phyloP scores from a whole-genome alignment of 2,113 vertebrate species.

The Mustela lutreola region DNA sequence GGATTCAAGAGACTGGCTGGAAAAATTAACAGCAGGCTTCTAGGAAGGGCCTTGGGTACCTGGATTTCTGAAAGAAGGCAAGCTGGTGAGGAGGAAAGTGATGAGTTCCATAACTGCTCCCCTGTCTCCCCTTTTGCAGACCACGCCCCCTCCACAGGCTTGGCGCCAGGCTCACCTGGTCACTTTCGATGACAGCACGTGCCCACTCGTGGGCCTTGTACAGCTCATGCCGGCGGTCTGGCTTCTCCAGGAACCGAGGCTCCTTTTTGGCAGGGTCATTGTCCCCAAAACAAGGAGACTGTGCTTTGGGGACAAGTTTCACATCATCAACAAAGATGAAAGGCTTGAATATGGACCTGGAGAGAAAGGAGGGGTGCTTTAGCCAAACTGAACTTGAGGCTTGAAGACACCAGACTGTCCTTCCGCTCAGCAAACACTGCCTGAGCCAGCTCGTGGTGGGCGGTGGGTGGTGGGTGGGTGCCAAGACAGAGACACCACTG shows the following conservation, averaged over 20 bases:
- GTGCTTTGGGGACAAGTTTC: slow-evolving; percentile 89
- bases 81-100: rapidly evolving
- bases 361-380: slow-evolving; percentile 59
- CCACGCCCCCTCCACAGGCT: rapidly evolving
- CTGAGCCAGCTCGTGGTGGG: background rate
- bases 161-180: slow-evolving; percentile 84
- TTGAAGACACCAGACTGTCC: too few species aligned
- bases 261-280: slow-evolving; percentile 89
- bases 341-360: slow-evolving; percentile 92
- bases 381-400: background rate
- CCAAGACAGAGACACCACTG: background rate
- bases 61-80: background rate
- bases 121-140: rapidly evolving
- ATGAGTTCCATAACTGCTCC: rapidly evolving
- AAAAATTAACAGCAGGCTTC: background rate
- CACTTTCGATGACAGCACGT: slow-evolving; percentile 83
- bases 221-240: slow-evolving; percentile 90
- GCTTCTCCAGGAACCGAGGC: slow-evolving; percentile 90
- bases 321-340: slow-evolving; percentile 92
- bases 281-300: slow-evolving; percentile 88
- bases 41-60: background rate
- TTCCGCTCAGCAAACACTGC: background rate
- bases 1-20: background rate
- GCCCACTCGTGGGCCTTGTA: slow-evolving; percentile 90
- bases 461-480: background rate